Conservation (phyloP, 2,113 vertebrate genomes). For the Dipodomys spectabilis region DNA sequence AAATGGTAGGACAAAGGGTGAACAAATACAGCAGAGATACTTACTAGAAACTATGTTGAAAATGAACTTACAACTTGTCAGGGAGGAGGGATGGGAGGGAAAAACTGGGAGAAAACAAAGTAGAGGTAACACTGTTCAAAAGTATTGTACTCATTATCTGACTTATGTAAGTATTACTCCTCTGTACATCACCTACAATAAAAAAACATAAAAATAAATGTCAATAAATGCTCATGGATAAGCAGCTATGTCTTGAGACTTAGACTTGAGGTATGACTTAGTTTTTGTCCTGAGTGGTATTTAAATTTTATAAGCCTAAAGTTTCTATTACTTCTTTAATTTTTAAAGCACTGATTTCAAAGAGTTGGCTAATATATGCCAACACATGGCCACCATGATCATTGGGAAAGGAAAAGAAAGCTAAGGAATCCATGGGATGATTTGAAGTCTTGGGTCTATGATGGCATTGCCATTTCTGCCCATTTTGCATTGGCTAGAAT, state of each 20-base stretch:
- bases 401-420: not conserved
- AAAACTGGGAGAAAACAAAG: too few relatives aligned
- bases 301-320: not conserved
- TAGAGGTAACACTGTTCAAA: too few relatives aligned
- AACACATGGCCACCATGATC: not conserved
- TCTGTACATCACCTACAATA: not conserved
- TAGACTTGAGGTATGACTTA: not conserved
- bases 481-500: not conserved
- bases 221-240: too few relatives aligned
- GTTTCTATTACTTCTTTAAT: not conserved
- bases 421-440: not conserved
- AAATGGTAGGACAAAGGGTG: too few relatives aligned
- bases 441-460: not conserved
- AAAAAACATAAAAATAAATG: slow-evolving; percentile 26
- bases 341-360: slow-evolving; percentile 14
- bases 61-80: too few relatives aligned
- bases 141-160: too few relatives aligned
- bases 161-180: too few relatives aligned
- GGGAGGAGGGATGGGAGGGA: too few relatives aligned
- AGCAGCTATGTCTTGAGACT: not conserved
- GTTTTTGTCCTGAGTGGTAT: not conserved
- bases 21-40: too few relatives aligned
- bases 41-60: too few relatives aligned
- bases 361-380: not conserved
- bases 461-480: not conserved